phyloP scores from a whole-genome alignment of 2,888 invertebrate species.

The Mythimna albipuncta region DNA sequence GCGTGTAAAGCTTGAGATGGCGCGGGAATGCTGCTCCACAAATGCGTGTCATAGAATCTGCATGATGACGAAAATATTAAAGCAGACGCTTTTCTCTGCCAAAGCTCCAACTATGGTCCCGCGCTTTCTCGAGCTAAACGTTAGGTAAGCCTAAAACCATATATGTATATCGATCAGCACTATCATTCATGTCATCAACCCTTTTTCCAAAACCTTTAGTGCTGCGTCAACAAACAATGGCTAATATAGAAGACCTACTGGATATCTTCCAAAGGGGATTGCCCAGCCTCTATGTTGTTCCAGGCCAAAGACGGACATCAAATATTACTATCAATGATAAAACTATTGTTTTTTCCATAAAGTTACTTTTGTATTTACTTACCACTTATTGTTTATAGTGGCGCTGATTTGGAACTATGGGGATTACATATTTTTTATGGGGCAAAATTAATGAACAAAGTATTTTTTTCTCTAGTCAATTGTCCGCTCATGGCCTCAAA shows the following conservation, averaged over 20 bases:
- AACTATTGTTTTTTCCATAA: no score
- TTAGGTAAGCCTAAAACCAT: not conserved
- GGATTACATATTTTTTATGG: no score
- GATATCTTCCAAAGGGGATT: constrained; percentile 13
- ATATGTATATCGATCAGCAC: not conserved
- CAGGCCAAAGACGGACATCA: no score
- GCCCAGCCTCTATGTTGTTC: no score
- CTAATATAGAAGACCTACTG: not conserved
- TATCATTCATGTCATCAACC: not conserved
- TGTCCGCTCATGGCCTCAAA: no score
- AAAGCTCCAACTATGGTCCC: not conserved
- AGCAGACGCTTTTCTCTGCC: not conserved
- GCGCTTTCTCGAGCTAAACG: not conserved
- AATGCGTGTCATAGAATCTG: not conserved
- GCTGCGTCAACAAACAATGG: constrained; percentile 5
- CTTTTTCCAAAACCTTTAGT: constrained; percentile 7
- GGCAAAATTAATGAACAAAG: no score
- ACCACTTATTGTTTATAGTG: no score
- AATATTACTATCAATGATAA: no score
- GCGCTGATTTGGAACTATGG: no score
- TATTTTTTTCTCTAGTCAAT: no score
- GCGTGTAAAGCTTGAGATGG: not conserved
- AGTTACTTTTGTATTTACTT: no score
- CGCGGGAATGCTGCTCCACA: not conserved
- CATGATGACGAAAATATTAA: not conserved